Evolutionary conservation across 2,888 invertebrate species (phyloP), one percentile per base, ranked within the genome.

Genomic region (Drosophila phalerata): DNA sequence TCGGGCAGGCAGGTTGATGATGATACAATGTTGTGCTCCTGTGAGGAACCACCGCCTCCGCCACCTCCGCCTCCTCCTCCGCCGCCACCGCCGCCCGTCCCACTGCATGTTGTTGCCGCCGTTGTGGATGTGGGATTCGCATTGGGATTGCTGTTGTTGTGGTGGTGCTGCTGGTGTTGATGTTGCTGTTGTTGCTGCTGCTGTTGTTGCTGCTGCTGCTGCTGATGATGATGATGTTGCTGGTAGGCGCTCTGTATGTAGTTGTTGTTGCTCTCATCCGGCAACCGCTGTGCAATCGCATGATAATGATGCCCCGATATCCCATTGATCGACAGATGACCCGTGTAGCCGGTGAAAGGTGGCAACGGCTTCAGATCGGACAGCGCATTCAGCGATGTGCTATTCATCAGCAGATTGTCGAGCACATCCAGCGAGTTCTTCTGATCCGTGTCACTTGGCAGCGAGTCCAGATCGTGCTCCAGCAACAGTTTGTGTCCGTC

Each of bases 281-380:
- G 95, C 53, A 95, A 93, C 62, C 96, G 94, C 91, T 96, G 95
- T 0, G 97, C 96, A 91, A 97, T 97, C 80, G 97, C 96, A 91
- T 97, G 97, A 91, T 96, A 97, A 91, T 97, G 97, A 91, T 97
- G 97, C 1, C 97, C 97, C 57, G 96, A 96, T 87, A 97, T 97
- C 60, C 97, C 97, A 93, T 97, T 97, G 92, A 97, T 97, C 81
- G 96, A 96, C 69, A 97, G 93, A 88, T 97, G 96, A 1, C 96
- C 96, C 17, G 97, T 97, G 93, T 97, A 97, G 30, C 96, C 96
- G 47, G 97, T 96, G 92, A 97, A 97, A 5, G 97, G 97, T 5
- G 97, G 97, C 80, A 97, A 93, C 0, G 96, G 96, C 91, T 97
- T 97, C 73, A 97, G 93, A 90, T 97, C 97, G 37, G 97, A 96